phyloP scores from a whole-genome alignment of 2,113 vertebrate genomes.

The Pterocles gutturalis region DNA sequence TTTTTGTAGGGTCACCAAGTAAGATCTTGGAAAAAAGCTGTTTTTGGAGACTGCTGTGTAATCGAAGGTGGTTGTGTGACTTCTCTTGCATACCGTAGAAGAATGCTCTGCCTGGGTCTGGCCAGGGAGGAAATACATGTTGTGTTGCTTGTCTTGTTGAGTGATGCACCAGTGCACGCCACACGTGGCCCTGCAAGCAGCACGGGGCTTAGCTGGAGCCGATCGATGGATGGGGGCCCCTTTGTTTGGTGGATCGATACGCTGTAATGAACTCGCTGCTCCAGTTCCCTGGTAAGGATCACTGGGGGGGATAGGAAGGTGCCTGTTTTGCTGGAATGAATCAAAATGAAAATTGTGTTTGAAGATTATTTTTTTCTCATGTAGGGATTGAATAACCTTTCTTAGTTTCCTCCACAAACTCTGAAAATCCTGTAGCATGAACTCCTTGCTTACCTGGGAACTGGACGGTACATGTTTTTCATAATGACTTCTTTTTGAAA shows the following conservation, averaged over 20 bases:
- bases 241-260: slow-evolving; percentile 86
- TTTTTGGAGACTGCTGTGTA: neutral
- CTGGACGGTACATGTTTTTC: neutral
- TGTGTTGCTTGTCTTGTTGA: slow-evolving; percentile 44
- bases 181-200: slow-evolving; percentile 9
- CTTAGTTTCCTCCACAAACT: neutral
- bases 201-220: slow-evolving; percentile 46
- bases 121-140: neutral
- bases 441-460: neutral
- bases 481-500: neutral
- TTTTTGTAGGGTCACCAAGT: neutral
- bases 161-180: neutral
- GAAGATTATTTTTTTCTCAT: neutral
- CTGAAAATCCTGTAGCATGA: neutral
- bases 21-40: neutral
- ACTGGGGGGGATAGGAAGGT: slow-evolving; percentile 54
- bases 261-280: slow-evolving; percentile 84
- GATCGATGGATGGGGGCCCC: slow-evolving; percentile 84
- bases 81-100: neutral
- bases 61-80: neutral
- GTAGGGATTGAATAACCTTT: neutral
- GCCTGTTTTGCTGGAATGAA: slow-evolving; percentile 74
- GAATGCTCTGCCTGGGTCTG: neutral
- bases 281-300: slow-evolving; percentile 75
- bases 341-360: slow-evolving; percentile 70